Conservation (phyloP, 2,888 invertebrate species). For the Sisyra nigra region DNA sequence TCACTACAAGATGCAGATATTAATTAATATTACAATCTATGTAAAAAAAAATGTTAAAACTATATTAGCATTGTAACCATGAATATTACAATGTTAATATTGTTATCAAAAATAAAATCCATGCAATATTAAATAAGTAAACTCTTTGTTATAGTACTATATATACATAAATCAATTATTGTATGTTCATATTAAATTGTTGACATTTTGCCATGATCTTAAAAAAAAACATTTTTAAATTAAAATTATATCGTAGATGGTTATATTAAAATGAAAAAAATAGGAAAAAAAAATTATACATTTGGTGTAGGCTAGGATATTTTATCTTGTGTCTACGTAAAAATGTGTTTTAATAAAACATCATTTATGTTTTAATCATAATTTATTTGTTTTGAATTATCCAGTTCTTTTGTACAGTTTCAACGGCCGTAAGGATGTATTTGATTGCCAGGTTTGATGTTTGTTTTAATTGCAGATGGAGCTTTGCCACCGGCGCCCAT, state of each 20-base stretch:
- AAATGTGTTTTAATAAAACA: constrained; percentile 7
- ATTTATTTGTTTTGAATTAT: background rate
- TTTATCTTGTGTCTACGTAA: constrained; percentile 8
- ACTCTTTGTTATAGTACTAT: background rate
- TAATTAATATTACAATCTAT: no score
- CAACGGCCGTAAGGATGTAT: constrained; percentile 72
- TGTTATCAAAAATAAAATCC: background rate
- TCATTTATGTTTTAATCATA: constrained; percentile 7
- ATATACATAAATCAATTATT: constrained; percentile 1
- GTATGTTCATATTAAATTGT: no score
- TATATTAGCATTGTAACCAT: no score
- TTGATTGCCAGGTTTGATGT: constrained; percentile 79
- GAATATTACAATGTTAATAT: no score
- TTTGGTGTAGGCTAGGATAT: constrained; percentile 7
- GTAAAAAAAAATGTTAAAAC: no score
- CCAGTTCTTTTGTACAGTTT: constrained; percentile 10
- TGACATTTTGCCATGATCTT: no score
- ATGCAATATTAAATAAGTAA: background rate
- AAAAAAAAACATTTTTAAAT: constrained; percentile 1
- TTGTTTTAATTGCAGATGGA: constrained; percentile 81
- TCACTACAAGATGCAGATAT: no score
- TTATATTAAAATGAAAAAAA: background rate
- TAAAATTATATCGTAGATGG: background rate
- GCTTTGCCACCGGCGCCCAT: constrained; percentile 54
- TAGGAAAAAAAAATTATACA: constrained; percentile 1